Evolutionary conservation across 2,888 invertebrate genomes (phyloP).

Genomic region (Adela reaumurella): DNA sequence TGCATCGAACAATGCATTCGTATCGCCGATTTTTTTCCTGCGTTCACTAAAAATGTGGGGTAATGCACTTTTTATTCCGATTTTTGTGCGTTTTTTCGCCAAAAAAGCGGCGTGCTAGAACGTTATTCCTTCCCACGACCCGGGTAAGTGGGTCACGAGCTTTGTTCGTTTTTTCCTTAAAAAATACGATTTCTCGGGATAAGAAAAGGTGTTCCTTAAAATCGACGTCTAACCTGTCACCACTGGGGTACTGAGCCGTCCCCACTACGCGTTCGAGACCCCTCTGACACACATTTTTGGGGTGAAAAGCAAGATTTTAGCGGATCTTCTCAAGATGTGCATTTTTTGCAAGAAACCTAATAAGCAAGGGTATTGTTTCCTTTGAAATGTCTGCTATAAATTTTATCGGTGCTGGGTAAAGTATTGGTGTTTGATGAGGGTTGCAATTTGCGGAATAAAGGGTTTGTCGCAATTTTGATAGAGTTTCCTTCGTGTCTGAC

Average conservation of each 20-base stretch:
- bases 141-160: constrained; percentile 51
- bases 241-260: constrained; percentile 19
- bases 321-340: constrained; percentile 40
- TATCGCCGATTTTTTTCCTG: constrained; percentile 30
- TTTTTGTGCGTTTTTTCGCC: constrained; percentile 22
- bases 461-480: constrained; percentile 6
- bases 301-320: constrained; percentile 44
- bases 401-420: not conserved
- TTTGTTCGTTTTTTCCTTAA: constrained; percentile 48
- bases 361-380: not conserved
- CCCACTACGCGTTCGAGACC: constrained; percentile 7
- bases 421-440: constrained; percentile 7
- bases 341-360: too few relatives aligned
- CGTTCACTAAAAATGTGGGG: constrained; percentile 48
- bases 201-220: constrained; percentile 1
- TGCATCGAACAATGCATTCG: constrained; percentile 35
- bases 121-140: constrained; percentile 56
- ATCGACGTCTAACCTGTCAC: constrained; percentile 12
- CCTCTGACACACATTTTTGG: constrained; percentile 50
- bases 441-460: constrained; percentile 15
- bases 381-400: not conserved
- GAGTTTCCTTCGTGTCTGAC: not conserved
- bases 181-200: constrained; percentile 44
- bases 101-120: constrained; percentile 25
- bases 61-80: constrained; percentile 52